Evolutionary conservation across 2,113 vertebrate genomes (phyloP).

Genomic region (Acanthisitta chloris): DNA sequence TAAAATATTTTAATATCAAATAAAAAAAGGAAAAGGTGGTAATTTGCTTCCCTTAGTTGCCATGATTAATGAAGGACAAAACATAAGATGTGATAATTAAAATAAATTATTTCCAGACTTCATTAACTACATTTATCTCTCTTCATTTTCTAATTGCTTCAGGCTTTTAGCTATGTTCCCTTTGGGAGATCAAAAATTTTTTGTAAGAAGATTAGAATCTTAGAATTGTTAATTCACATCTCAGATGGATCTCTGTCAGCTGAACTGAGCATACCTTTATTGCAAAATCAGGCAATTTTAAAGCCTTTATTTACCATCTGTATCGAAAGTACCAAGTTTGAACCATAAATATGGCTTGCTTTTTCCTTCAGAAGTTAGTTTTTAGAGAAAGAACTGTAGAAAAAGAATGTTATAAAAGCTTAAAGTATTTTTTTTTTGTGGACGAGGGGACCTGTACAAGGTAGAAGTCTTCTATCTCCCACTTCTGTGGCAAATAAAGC

Average conservation of each 20-base stretch:
- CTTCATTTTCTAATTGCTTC: background rate
- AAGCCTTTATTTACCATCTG: background rate
- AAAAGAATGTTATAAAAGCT: background rate
- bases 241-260: background rate
- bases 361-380: background rate
- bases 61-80: background rate
- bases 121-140: conserved; percentile 23
- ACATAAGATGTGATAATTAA: background rate
- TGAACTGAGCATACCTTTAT: background rate
- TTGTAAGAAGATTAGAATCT: background rate
- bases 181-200: background rate
- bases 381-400: background rate
- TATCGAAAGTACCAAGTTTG: background rate
- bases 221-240: background rate
- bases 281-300: background rate
- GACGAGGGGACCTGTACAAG: fast-evolving
- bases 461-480: background rate
- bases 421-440: background rate
- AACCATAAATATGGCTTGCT: background rate
- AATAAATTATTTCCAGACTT: background rate
- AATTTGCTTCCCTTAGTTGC: background rate
- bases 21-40: background rate
- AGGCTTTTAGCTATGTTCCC: background rate
- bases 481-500: background rate
- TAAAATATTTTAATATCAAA: background rate